Conservation (phyloP, 2,113 vertebrate species). For the Marmota flaviventris region DNA sequence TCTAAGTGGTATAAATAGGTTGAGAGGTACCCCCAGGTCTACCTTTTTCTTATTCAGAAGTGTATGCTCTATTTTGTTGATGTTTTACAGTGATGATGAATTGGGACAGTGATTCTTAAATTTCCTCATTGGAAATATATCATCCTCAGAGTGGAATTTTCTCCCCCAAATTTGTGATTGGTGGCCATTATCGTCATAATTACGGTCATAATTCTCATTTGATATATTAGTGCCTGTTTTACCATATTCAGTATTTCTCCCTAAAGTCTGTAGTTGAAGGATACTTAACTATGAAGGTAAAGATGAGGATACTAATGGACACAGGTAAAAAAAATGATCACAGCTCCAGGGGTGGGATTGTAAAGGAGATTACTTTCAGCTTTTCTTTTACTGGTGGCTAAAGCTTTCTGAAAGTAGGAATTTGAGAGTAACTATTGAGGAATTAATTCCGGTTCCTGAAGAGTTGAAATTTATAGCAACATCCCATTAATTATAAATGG, state of each 20-base stretch:
- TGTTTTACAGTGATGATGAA: not conserved
- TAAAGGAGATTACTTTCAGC: not conserved
- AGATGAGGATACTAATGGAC: not conserved
- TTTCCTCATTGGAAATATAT: not conserved
- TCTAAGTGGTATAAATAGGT: not conserved
- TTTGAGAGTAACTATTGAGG: not conserved
- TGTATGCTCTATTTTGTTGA: not conserved
- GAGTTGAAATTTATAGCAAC: not conserved
- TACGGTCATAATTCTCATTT: not conserved
- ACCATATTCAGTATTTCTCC: not conserved
- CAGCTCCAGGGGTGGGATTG: not conserved
- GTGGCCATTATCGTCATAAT: no score
- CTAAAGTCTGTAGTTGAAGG: not conserved
- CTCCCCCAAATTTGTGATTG: not conserved
- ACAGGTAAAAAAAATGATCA: not conserved
- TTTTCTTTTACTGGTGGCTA: not conserved
- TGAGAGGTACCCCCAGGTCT: not conserved
- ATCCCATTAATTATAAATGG: not conserved
- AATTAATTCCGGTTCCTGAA: not conserved
- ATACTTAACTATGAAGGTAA: not conserved
- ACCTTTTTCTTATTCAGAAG: conserved; percentile 21
- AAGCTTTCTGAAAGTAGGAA: not conserved
- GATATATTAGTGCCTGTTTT: conserved; percentile 5
- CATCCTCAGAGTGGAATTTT: not conserved
- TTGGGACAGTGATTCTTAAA: not conserved